phyloP scores from a whole-genome alignment of 2,888 invertebrate genomes.

The Lysandra coridon region DNA sequence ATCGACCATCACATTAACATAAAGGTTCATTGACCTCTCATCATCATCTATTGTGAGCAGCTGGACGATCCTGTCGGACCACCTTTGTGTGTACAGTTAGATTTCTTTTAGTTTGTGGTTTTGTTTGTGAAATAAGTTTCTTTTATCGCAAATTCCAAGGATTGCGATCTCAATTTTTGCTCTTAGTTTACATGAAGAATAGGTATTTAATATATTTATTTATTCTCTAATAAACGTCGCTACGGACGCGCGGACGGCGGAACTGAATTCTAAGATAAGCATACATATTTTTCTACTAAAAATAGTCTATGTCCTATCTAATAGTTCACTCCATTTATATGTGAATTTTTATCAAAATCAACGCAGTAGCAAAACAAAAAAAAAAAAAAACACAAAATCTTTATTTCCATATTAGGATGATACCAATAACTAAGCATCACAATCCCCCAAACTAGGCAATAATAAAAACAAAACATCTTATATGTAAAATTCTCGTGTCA shows the following conservation, averaged over 20 bases:
- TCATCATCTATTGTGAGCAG: conserved; percentile 26
- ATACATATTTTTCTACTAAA: not conserved
- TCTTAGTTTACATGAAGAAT: not conserved
- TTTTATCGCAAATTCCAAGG: not conserved
- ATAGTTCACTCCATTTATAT: not conserved
- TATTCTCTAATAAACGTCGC: not conserved
- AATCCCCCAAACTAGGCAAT: not conserved
- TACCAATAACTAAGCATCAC: no score
- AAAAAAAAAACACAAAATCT: no score
- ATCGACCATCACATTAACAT: not conserved
- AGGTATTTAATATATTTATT: no score
- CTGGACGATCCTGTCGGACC: conserved; percentile 10
- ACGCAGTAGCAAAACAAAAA: no score
- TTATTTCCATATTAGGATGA: no score
- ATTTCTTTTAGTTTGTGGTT: not conserved
- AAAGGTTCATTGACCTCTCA: conserved; percentile 5
- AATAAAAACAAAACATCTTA: not conserved
- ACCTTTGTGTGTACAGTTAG: conserved; percentile 14
- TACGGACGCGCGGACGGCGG: no score
- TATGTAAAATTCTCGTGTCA: no score
- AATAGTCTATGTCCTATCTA: no score
- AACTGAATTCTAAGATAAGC: no score
- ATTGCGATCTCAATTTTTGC: not conserved
- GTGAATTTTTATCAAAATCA: not conserved
- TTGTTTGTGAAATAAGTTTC: not conserved